Evolutionary conservation across 2,113 vertebrate genomes (phyloP).

Genomic region (Eulemur macaco): DNA sequence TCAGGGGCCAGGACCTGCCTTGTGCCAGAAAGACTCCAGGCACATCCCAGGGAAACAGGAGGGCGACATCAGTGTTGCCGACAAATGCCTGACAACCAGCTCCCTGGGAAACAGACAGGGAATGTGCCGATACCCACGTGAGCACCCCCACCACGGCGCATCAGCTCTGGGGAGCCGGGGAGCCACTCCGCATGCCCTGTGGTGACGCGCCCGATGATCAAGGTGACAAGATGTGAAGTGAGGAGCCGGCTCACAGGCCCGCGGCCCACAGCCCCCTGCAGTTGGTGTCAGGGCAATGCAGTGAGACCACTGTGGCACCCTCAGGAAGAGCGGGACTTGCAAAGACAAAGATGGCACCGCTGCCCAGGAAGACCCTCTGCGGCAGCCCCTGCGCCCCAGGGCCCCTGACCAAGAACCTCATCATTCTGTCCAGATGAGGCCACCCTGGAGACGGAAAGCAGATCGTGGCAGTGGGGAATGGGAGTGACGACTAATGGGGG

Average conservation of each 20-base stretch:
- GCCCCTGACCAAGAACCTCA: not conserved
- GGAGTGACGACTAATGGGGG: no score
- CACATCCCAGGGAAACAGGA: not conserved
- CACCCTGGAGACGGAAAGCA: not conserved
- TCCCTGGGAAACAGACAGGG: not conserved
- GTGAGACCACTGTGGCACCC: not conserved
- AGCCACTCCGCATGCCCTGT: no score
- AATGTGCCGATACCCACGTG: rapidly evolving
- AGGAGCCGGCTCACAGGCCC: no score
- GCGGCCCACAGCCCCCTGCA: no score
- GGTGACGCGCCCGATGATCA: no score
- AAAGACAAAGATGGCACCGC: not conserved
- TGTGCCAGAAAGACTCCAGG: not conserved
- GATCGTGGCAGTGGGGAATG: no score
- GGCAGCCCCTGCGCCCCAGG: not conserved
- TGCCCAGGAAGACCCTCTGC: not conserved
- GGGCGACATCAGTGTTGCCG: not conserved
- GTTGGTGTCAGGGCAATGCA: no score
- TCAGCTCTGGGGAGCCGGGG: not conserved
- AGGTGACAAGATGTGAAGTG: no score
- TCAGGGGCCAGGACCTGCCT: not conserved
- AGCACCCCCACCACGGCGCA: no score
- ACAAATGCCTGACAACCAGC: not conserved
- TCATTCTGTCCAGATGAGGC: not conserved
- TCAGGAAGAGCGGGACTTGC: not conserved